A percentile compares a stretch with the other conserved stretches of the same genome.
Evolutionary conservation across 2,888 invertebrate genomes (phyloP).

Genomic region (Dastarcus helophoroides): DNA sequence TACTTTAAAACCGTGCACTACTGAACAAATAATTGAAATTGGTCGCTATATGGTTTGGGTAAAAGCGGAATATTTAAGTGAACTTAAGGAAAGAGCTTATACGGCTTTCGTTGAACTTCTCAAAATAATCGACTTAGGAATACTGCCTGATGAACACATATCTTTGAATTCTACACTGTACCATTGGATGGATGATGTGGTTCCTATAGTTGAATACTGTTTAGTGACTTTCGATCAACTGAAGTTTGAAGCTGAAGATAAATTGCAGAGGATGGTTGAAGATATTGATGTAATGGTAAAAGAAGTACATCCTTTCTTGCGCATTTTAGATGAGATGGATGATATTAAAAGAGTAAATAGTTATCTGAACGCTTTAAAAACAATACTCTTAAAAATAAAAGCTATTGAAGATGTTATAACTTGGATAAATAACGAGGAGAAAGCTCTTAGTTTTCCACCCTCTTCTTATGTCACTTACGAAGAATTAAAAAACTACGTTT

Average conservation of each 20-base stretch:
- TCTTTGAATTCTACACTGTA: conserved; percentile 65
- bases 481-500: conserved; percentile 59
- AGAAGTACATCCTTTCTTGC: conserved; percentile 62
- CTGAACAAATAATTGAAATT: conserved; percentile 68
- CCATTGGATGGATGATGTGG: conserved; percentile 69
- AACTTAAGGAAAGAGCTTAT: conserved; percentile 55
- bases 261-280: conserved; percentile 55
- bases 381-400: conserved; percentile 61
- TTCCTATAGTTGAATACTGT: conserved; percentile 69
- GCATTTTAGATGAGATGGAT: conserved; percentile 74
- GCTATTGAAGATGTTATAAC: conserved; percentile 61
- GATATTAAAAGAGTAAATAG: conserved; percentile 61
- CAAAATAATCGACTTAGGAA: conserved; percentile 62
- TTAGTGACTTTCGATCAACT: conserved; percentile 63
- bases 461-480: conserved; percentile 69
- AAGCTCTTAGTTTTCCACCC: conserved; percentile 71
- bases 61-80: conserved; percentile 55
- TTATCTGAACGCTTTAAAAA: conserved; percentile 65
- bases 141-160: conserved; percentile 61
- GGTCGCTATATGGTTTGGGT: conserved; percentile 67
- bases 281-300: conserved; percentile 58
- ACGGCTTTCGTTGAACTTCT: conserved; percentile 53
- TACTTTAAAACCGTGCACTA: conserved; percentile 58
- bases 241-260: conserved; percentile 75
- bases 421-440: conserved; percentile 86